Conservation (phyloP, 1,140 invertebrate genomes). For the Agrypnia vestita region DNA sequence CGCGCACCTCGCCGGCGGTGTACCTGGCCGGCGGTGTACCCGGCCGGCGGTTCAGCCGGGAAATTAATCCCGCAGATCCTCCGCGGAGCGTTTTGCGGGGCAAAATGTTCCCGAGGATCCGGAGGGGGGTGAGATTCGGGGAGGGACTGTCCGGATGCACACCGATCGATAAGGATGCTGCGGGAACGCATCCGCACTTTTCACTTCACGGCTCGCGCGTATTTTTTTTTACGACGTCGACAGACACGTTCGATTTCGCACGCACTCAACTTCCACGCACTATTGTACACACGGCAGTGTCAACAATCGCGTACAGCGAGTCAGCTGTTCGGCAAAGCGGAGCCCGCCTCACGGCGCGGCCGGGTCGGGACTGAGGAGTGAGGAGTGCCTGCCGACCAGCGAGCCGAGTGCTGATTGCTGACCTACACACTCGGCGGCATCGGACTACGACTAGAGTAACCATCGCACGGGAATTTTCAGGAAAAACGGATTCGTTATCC, state of each 20-base stretch:
- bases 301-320: neutral
- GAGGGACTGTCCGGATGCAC: neutral
- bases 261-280: neutral
- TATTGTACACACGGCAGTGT: neutral
- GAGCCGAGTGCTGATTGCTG: slow-evolving; percentile 20
- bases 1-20: neutral
- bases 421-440: neutral
- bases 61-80: neutral
- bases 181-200: neutral
- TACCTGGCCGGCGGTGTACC: neutral
- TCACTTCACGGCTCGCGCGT: neutral
- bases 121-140: neutral
- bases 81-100: slow-evolving; percentile 2
- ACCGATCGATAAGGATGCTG: slow-evolving; percentile 29
- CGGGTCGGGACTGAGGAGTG: slow-evolving; percentile 28
- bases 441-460: neutral
- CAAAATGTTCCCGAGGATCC: slow-evolving; percentile 18
- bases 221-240: too few species aligned
- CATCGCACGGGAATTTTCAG: neutral
- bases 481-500: too few species aligned
- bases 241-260: too few species aligned
- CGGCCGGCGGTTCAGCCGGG: neutral
- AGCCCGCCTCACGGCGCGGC: slow-evolving; percentile 5
- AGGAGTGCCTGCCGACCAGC: too few species aligned
- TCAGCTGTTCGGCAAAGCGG: slow-evolving; percentile 31